Evolutionary conservation across 2,797 vertebrate species (phyloP).

Genomic region (Nasua narica): DNA sequence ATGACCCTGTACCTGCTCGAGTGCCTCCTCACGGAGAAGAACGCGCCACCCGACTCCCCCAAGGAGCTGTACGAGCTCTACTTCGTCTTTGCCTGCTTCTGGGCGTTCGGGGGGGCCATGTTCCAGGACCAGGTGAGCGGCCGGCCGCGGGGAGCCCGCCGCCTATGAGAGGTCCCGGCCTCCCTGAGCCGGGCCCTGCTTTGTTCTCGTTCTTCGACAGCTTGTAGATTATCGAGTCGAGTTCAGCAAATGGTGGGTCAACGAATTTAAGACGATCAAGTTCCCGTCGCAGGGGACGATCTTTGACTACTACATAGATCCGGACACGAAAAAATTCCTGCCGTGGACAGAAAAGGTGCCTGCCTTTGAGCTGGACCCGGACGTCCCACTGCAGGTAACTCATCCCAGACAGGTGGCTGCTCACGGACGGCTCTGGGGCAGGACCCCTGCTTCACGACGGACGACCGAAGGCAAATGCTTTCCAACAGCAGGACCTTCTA

Average conservation of each 20-base stretch:
- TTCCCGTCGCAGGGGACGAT: conserved; percentile 83
- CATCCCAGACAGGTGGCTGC: accelerated
- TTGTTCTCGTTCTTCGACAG: conserved; percentile 54
- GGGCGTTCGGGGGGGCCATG: conserved; percentile 83
- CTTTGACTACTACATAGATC: conserved; percentile 85
- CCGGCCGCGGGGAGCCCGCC: accelerated
- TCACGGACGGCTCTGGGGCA: accelerated
- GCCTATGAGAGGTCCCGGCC: accelerated
- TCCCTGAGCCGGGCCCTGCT: accelerated
- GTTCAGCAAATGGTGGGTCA: conserved; percentile 87
- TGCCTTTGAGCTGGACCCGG: conserved; percentile 77
- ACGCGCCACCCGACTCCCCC: conserved; percentile 77
- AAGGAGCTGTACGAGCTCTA: conserved; percentile 85
- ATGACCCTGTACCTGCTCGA: conserved; percentile 80
- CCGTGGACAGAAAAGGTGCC: conserved; percentile 83
- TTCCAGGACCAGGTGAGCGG: conserved; percentile 84
- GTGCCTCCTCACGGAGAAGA: conserved; percentile 80
- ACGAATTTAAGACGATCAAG: conserved; percentile 83
- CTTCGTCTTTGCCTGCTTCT: conserved; percentile 82
- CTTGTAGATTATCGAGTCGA: conserved; percentile 82
- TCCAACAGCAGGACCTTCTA: accelerated
- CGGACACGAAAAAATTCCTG: conserved; percentile 78
- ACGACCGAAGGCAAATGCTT: accelerated
- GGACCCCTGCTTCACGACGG: accelerated
- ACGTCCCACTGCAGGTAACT: conserved; percentile 83